phyloP scores from a whole-genome alignment of 2,113 vertebrate genomes.

The Strix aluco region DNA sequence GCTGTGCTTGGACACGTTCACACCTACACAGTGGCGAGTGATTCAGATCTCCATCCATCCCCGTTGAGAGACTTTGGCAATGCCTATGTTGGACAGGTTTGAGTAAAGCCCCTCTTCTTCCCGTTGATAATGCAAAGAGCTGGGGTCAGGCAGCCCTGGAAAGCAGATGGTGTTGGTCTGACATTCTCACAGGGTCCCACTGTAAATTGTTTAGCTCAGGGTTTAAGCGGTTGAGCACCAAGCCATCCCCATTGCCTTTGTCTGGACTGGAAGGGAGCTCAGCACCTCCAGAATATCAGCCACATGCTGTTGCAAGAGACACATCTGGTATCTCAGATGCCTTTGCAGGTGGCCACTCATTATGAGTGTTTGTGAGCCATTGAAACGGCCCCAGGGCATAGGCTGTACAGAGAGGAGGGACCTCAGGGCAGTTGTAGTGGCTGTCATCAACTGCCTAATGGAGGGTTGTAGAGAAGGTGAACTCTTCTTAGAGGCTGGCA shows the following conservation, averaged over 20 bases:
- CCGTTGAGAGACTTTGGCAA: background rate
- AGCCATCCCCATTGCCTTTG: background rate
- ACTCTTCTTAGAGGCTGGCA: background rate
- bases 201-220: background rate
- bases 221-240: background rate
- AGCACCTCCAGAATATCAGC: background rate
- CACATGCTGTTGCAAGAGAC: background rate
- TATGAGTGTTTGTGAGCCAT: background rate
- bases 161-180: background rate
- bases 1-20: rapidly evolving
- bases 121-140: rapidly evolving
- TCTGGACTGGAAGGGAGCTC: background rate
- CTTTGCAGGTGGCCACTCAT: background rate
- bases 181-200: background rate
- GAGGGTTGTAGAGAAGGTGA: background rate
- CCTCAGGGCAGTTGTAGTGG: background rate
- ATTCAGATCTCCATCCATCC: background rate
- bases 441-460: background rate
- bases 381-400: background rate
- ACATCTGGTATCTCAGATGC: background rate
- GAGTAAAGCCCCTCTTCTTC: background rate
- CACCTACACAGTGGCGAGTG: background rate
- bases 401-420: background rate
- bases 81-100: background rate
- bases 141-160: background rate